Conservation (phyloP, 2,888 invertebrate genomes). For the Epiblema foenella region DNA sequence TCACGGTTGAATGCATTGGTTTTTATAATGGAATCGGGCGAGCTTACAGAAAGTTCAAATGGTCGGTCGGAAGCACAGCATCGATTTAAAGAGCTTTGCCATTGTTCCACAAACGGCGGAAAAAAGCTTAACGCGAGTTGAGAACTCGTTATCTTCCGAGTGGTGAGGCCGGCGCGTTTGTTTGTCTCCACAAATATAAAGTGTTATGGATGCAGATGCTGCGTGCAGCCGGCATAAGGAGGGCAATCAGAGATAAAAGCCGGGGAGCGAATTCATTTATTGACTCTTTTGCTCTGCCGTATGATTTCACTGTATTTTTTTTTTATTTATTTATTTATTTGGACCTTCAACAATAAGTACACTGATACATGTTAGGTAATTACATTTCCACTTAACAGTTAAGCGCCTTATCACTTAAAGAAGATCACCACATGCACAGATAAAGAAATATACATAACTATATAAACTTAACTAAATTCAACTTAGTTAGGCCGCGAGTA, state of each 20-base stretch:
- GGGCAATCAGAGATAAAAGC: slow-evolving; percentile 54
- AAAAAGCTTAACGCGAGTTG: slow-evolving; percentile 31
- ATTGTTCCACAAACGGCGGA: slow-evolving; percentile 35
- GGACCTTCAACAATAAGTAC: too few relatives aligned
- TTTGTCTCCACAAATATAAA: background rate
- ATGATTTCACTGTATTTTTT: too few relatives aligned
- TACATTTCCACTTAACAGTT: too few relatives aligned
- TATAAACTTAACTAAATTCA: too few relatives aligned
- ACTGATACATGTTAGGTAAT: too few relatives aligned
- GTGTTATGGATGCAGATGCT: background rate
- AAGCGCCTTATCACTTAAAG: too few relatives aligned
- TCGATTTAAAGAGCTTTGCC: slow-evolving; percentile 28
- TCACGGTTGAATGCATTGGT: slow-evolving; percentile 37
- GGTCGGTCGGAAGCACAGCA: slow-evolving; percentile 28
- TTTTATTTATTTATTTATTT: too few relatives aligned
- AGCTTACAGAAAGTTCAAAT: slow-evolving; percentile 39
- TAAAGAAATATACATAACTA: too few relatives aligned
- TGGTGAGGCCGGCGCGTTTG: background rate
- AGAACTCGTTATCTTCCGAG: slow-evolving; percentile 21
- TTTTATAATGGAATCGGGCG: slow-evolving; percentile 41
- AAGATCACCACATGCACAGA: too few relatives aligned
- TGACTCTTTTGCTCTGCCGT: too few relatives aligned
- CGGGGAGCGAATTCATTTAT: too few relatives aligned
- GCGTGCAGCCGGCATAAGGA: background rate
- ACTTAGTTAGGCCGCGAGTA: too few relatives aligned